Base-by-base conservation (phyloP, 2,113 vertebrate species). In the Taxidea taxus region DNA sequence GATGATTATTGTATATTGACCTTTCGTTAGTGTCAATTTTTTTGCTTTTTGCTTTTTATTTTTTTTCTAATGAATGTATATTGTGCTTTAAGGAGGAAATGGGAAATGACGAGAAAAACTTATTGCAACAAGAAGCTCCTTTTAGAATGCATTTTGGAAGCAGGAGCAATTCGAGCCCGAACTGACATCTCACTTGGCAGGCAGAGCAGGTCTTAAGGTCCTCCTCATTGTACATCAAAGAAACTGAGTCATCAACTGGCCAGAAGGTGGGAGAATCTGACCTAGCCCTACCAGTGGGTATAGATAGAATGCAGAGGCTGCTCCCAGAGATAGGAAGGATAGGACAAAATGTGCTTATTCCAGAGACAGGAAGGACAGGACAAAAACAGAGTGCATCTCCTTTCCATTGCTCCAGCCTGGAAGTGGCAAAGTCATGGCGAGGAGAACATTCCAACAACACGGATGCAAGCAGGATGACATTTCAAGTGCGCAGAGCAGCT, bases 401-500 rank as follows among this genome's bases (percentile, higher is more conserved):
- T 96, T 97, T 94, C 98, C 97, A 54, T 81, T 74, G 94, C 54
- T 83, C 96, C 83, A 82, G 92, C 29, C 42, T 66, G 90, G 91
- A 90, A 44, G 74, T 77, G 84, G 97, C 85, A 98, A 94, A 66
- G 18, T 85, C 75, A 39, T n/a, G 58, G 95, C 78, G 87, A 97
- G 97, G 92, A 97, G 97, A 96, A 94, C 88, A 85, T 94, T 95
- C 78, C 94, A 95, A 78, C 93, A 87, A 72, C 7, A 70, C 75
- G 95, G 68, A 68, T 80, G 83, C 95, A 94, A 98, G 98, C 96
- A 97, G 84, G 47, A 37, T 93, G 97, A 97, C 98, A 95, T 97
- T 98, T 96, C 89, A 70, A 91, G 68, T 96, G 98, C 96, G 85
- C 97, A 96, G 97, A 97, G 97, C 75, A 93, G 88, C 92, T 98